Evolutionary conservation across 1,140 invertebrate species (phyloP).

Genomic region (Bombus superbus): DNA sequence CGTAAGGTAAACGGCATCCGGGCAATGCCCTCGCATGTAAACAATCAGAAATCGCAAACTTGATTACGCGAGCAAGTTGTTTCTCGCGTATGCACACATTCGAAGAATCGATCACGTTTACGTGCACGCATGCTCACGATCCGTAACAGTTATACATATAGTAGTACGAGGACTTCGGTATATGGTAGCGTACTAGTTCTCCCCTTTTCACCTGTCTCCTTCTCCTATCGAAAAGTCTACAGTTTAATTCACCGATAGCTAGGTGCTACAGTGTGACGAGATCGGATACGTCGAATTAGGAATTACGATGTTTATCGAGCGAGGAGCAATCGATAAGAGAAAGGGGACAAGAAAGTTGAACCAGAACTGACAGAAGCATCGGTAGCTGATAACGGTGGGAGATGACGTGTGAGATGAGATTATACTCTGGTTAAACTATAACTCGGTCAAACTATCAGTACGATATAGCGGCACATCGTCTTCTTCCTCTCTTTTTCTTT

Average conservation of each 20-base stretch:
- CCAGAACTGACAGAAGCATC: background rate
- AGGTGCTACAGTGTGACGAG: background rate
- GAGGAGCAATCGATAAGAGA: background rate
- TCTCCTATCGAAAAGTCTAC: background rate
- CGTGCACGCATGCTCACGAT: conserved; percentile 31
- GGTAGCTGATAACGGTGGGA: background rate
- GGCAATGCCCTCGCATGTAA: conserved; percentile 82
- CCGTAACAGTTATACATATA: conserved; percentile 25
- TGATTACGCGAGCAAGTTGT: conserved; percentile 61
- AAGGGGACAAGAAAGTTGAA: background rate
- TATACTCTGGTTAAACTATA: background rate
- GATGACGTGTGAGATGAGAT: background rate
- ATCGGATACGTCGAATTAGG: background rate
- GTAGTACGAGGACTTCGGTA: conserved; percentile 22
- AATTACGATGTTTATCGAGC: background rate
- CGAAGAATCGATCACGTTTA: conserved; percentile 44
- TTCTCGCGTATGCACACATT: conserved; percentile 36
- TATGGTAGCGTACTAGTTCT: conserved; percentile 12
- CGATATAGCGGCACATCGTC: too few relatives aligned
- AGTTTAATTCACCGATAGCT: background rate
- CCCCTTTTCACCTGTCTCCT: conserved; percentile 11
- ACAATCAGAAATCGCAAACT: conserved; percentile 78
- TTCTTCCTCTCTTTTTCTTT: too few relatives aligned
- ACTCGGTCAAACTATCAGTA: too few relatives aligned
- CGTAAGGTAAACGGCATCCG: conserved; percentile 80